Evolutionary conservation across 2,888 invertebrate species (phyloP).

Genomic region (Schizotus pectinicornis): DNA sequence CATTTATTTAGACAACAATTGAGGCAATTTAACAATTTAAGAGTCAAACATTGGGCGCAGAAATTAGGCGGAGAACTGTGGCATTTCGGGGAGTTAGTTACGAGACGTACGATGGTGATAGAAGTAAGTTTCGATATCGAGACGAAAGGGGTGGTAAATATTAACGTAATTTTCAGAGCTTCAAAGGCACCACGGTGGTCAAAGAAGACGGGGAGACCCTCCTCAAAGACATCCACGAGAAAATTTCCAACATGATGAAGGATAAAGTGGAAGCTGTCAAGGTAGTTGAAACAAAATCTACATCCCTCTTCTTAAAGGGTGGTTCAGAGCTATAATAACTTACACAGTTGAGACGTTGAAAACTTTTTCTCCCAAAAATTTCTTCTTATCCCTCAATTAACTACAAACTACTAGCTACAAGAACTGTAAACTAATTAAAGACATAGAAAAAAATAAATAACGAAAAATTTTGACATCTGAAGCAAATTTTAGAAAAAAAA

Average conservation of each 20-base stretch:
- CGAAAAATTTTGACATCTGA: no score
- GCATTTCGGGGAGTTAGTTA: constrained; percentile 81
- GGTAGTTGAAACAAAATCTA: no score
- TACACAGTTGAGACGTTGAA: no score
- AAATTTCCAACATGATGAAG: constrained; percentile 87
- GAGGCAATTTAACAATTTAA: constrained; percentile 46
- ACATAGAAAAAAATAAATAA: no score
- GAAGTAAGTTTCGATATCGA: constrained; percentile 64
- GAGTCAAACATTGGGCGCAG: constrained; percentile 82
- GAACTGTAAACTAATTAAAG: no score
- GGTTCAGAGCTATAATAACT: no score
- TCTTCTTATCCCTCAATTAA: no score
- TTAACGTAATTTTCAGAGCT: constrained; percentile 65
- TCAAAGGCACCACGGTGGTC: constrained; percentile 74
- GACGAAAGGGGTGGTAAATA: background rate
- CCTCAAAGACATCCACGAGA: constrained; percentile 82
- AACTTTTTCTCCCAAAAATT: no score
- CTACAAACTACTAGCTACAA: no score
- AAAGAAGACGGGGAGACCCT: constrained; percentile 81
- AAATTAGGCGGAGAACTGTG: constrained; percentile 81
- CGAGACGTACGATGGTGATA: constrained; percentile 78
- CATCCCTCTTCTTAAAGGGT: no score
- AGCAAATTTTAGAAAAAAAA: no score
- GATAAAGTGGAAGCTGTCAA: constrained; percentile 86
- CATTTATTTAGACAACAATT: background rate